Conservation (phyloP, 1,140 invertebrate genomes). For the Panulirus ornatus region DNA sequence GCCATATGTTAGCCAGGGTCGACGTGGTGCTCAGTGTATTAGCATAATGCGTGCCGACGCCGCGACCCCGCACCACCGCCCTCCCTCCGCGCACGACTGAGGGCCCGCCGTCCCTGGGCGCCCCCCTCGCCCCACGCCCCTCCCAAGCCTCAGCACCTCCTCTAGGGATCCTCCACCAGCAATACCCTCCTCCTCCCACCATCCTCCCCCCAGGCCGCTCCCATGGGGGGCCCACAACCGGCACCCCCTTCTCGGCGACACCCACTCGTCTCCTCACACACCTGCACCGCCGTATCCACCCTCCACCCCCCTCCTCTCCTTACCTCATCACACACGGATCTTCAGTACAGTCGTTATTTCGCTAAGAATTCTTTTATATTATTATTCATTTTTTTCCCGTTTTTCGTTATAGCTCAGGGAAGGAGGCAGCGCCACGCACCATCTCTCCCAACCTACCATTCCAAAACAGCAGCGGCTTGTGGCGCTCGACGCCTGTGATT, state of each 20-base stretch:
- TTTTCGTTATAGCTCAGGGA: no score
- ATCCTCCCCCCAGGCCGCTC: background rate
- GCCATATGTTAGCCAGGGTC: conserved; percentile 47
- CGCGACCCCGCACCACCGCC: background rate
- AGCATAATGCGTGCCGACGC: conserved; percentile 65
- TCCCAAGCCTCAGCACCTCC: background rate
- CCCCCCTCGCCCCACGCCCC: background rate
- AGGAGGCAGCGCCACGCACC: no score
- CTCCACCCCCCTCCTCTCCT: conserved; percentile 4
- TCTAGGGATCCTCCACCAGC: background rate
- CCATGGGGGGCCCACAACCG: background rate
- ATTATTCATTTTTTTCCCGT: no score
- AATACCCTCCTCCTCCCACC: background rate
- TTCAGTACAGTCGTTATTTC: no score
- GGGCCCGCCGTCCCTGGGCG: background rate
- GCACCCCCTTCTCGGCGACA: background rate
- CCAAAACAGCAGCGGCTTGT: no score
- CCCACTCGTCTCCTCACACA: background rate
- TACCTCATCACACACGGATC: no score
- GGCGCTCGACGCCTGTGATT: no score
- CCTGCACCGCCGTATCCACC: background rate
- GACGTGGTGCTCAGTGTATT: conserved; percentile 51
- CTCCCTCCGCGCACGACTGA: background rate
- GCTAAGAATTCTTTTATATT: no score
- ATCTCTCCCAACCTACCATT: no score